phyloP scores from a whole-genome alignment of 2,113 vertebrate species.

The Pteropus alecto region DNA sequence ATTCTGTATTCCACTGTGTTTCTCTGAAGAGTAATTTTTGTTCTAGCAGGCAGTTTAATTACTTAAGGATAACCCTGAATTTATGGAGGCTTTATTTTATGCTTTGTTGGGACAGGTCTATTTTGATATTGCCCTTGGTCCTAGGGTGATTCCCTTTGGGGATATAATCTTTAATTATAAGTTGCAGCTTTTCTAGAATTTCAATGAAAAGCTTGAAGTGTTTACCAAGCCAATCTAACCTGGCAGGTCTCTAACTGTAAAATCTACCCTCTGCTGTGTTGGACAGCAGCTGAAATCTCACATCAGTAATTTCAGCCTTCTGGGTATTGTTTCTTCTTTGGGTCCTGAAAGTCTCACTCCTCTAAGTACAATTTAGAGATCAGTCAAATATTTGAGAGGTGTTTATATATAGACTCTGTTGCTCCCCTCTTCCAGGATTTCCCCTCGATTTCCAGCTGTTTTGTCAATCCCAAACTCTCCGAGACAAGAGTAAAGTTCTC shows the following conservation, averaged over 20 bases:
- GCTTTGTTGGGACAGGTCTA: background rate
- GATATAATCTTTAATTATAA: background rate
- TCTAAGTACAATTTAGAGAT: background rate
- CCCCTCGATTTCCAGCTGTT: background rate
- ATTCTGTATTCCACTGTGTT: background rate
- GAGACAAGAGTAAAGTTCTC: background rate
- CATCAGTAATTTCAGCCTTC: background rate
- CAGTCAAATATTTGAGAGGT: background rate
- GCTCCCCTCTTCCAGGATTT: background rate
- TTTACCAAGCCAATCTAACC: background rate
- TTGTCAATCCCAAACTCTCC: background rate
- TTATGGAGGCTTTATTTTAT: background rate
- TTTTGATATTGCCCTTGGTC: background rate
- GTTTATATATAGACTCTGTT: background rate
- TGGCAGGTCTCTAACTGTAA: background rate
- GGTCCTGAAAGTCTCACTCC: background rate
- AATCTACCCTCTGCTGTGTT: background rate
- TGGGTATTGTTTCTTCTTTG: background rate
- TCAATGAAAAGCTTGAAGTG: background rate
- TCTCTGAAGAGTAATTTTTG: background rate
- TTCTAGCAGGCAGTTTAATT: background rate
- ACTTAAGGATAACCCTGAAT: background rate
- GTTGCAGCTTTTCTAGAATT: background rate
- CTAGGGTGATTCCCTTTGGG: background rate
- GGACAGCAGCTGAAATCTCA: background rate